phyloP scores from a whole-genome alignment of 2,888 invertebrate species.

The Polydrusus cervinus region DNA sequence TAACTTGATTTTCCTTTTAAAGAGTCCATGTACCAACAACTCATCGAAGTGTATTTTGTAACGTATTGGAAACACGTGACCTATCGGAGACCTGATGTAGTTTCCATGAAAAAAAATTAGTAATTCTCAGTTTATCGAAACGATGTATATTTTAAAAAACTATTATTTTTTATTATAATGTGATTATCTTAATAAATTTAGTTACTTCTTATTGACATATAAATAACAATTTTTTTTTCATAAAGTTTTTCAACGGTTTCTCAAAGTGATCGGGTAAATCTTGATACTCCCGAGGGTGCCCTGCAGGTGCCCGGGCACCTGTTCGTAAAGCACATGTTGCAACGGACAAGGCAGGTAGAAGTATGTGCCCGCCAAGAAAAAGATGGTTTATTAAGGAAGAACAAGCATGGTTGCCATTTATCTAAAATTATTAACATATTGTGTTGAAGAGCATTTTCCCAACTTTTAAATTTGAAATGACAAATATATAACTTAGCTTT shows the following conservation, averaged over 20 bases:
- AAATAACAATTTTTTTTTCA: not conserved
- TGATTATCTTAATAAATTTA: no score
- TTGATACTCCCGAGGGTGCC: constrained; percentile 50
- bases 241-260: constrained; percentile 38
- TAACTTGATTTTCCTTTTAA: no score
- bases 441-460: not conserved
- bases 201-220: not conserved
- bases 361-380: constrained; percentile 50
- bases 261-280: constrained; percentile 39
- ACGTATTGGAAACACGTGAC: no score
- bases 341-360: constrained; percentile 53
- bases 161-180: no score
- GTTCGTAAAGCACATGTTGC: constrained; percentile 52
- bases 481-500: no score
- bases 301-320: constrained; percentile 54
- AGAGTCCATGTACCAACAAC: no score
- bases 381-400: constrained; percentile 2
- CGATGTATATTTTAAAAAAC: no score
- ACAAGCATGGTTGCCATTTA: constrained; percentile 38
- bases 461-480: not conserved
- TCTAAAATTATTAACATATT: not conserved
- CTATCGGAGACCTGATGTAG: no score
- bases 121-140: no score
- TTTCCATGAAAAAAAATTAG: no score
- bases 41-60: no score